Evolutionary conservation across 92 coral and sea anemone genomes (phyloP).

Genomic region (Porites evermanni): DNA sequence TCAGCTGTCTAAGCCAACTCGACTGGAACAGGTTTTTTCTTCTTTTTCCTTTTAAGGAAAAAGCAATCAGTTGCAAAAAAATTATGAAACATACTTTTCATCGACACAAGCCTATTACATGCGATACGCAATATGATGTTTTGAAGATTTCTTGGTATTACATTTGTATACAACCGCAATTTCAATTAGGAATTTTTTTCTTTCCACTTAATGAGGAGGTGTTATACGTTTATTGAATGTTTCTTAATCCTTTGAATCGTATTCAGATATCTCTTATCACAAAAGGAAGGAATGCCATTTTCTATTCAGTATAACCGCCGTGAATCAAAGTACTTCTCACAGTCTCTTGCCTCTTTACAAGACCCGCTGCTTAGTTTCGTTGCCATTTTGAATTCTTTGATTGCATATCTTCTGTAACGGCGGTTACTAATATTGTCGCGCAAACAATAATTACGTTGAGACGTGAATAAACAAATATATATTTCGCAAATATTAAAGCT

Average conservation of each 20-base stretch:
- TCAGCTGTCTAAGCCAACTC: too few relatives aligned
- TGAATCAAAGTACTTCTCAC: not conserved
- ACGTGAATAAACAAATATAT: constrained; percentile 19
- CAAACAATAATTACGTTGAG: not conserved
- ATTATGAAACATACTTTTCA: too few relatives aligned
- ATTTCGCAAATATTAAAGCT: constrained; percentile 8
- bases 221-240: not conserved
- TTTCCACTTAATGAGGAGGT: not conserved
- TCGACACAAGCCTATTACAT: too few relatives aligned
- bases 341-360: not conserved
- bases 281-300: not conserved
- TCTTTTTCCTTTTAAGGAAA: too few relatives aligned
- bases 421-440: constrained; percentile 11
- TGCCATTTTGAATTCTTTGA: not conserved
- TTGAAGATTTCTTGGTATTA: not conserved
- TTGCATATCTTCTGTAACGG: not conserved
- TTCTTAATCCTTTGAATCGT: not conserved
- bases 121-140: not conserved
- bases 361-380: not conserved
- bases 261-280: not conserved
- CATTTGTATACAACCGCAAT: not conserved
- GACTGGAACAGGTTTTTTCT: too few relatives aligned
- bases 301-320: not conserved
- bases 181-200: not conserved
- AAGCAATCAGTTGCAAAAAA: too few relatives aligned